Evolutionary conservation across 2,797 vertebrate species (phyloP).

Genomic region (Oophaga sylvatica): DNA sequence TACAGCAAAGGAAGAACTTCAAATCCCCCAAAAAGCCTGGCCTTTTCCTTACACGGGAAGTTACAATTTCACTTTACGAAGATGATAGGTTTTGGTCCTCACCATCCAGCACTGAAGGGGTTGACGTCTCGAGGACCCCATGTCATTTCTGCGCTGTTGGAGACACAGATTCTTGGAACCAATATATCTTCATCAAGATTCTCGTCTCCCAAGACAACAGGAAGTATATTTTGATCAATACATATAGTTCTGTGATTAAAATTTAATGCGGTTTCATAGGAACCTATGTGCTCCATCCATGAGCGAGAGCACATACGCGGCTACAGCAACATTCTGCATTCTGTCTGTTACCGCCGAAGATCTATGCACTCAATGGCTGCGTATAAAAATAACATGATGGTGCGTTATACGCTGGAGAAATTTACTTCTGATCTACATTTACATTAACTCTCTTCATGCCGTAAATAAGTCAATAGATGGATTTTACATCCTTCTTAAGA

Average conservation of each 20-base stretch:
- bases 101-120: slow-evolving; percentile 8
- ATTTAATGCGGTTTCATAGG: slow-evolving; percentile 64
- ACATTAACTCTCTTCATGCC: background rate
- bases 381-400: slow-evolving; percentile 28
- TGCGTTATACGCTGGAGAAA: background rate
- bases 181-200: slow-evolving; percentile 65
- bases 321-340: slow-evolving; percentile 33
- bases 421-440: background rate
- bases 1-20: too few relatives aligned
- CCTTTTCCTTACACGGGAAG: background rate
- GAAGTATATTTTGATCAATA: slow-evolving; percentile 66
- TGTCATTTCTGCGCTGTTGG: slow-evolving; percentile 57
- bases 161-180: slow-evolving; percentile 66
- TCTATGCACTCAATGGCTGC: slow-evolving; percentile 34
- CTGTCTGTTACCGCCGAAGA: slow-evolving; percentile 41
- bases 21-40: background rate
- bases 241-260: slow-evolving; percentile 63
- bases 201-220: slow-evolving; percentile 62
- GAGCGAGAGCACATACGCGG: slow-evolving; percentile 13
- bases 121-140: slow-evolving; percentile 48
- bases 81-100: background rate
- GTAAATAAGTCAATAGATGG: background rate
- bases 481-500: background rate
- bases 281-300: slow-evolving; percentile 59
- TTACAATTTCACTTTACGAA: background rate